Evolutionary conservation across 2,113 vertebrate species (phyloP).

Genomic region (Aplodontia rufa): DNA sequence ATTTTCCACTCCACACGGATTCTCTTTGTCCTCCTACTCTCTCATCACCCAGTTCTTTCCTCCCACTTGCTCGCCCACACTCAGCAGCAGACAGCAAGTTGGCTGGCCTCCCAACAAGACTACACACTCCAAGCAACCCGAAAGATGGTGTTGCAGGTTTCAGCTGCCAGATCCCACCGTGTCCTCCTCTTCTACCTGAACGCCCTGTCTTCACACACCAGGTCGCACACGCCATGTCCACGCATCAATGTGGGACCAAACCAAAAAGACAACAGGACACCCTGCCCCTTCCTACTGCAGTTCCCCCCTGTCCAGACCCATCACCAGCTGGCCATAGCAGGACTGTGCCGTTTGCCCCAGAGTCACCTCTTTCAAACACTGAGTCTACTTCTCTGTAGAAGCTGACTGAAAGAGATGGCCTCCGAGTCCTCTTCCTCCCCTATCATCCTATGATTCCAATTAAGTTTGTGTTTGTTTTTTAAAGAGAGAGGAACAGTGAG

Average conservation of each 20-base stretch:
- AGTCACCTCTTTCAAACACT: neutral
- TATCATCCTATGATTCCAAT: neutral
- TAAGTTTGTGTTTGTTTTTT: no score
- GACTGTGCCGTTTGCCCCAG: neutral
- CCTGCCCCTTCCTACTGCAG: no score
- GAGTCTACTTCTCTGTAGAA: neutral
- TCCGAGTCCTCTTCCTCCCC: neutral
- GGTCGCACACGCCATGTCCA: neutral
- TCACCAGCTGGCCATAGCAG: neutral
- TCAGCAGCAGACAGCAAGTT: slow-evolving; percentile 69
- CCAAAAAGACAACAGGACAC: neutral
- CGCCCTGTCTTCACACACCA: neutral
- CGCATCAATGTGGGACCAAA: neutral
- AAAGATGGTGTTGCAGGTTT: neutral
- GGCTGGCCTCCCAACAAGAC: slow-evolving; percentile 65
- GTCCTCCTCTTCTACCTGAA: slow-evolving; percentile 8
- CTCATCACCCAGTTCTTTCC: slow-evolving; percentile 68
- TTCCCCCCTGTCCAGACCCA: neutral
- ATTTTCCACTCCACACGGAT: slow-evolving; percentile 36
- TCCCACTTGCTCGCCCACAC: slow-evolving; percentile 73
- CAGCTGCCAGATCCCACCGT: neutral
- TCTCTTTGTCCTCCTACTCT: slow-evolving; percentile 64
- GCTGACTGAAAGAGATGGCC: neutral
- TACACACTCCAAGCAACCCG: neutral
- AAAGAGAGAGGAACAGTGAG: no score